Evolutionary conservation across 2,888 invertebrate genomes (phyloP), one percentile per base, ranked within the genome.

Genomic region (Tetanocera ferruginea): DNA sequence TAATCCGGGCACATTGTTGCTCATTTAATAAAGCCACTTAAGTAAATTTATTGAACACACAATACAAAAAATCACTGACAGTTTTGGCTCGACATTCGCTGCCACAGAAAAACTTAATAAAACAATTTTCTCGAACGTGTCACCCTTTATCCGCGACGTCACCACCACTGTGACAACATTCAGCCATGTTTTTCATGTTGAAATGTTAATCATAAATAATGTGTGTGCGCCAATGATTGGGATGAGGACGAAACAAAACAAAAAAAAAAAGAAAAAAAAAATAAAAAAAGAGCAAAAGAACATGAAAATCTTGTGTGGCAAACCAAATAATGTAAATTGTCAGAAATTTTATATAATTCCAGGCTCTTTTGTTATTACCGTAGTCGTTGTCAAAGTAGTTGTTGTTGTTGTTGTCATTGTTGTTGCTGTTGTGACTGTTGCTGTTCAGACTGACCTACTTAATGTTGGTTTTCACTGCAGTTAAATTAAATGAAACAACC

Each of bases 181-280:
- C 57, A 28, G 57, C 28, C 19, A 9, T 25, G 28, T 60, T 60
- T n/a, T 60, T 60, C 64, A 31, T 64, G 64, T 64, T n/a, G 31
- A 34, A 64, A 64, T 64, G 64, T 64, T 64, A 64, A 64, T 64
- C 64, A 64, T 64, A 64, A 64, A 64, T 28, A 31, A 64, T 64
- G 28, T 64, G 34, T 28, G 8, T 11, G 57, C 28, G 25, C 25
- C 23, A 60, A 60, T 60, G 57, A 23, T 31, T 31, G n/a, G 25
- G 64, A 31, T 25, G 64, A 55, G 55, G 11, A 55, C 11, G 8
- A 31, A 60, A 60, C 23, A 11, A 23, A 8, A 57, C 14, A 49
- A 52, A 52, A 52, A 52, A n/a, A 52, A 8, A 52, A 52, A 6
- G 17, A 8, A 5, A 25, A 9, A n/a, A 19, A 25, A 57, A 23